phyloP scores from a whole-genome alignment of 2,113 vertebrate genomes.

The zebrafish (Danio rerio) region GRCz12tu NC_133200.1:9575001-9575500 shows the following conservation, averaged over 20 bases:
- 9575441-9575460: constrained; percentile 35
- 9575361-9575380: constrained; percentile 38
- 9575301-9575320: constrained; percentile 37
- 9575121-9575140: constrained; percentile 31
- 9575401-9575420: constrained; percentile 45
- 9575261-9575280: constrained; percentile 5
- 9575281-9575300: constrained; percentile 16
- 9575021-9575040: constrained; percentile 10
- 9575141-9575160: constrained; percentile 29
- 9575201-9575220: background rate
- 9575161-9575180: constrained; percentile 39
- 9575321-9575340: constrained; percentile 44
- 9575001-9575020: background rate
- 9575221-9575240: constrained; percentile 19
- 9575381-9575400: constrained; percentile 43
- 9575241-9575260: constrained; percentile 28
- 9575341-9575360: constrained; percentile 40
- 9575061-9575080: constrained; percentile 42
- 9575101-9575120: constrained; percentile 53
- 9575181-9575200: constrained; percentile 7
- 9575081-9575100: constrained; percentile 23
- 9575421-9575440: constrained; percentile 31
- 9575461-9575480: constrained; percentile 42
- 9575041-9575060: constrained; percentile 9
- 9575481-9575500: constrained; percentile 50